A percentile compares a stretch with the other conserved stretches of the same genome.
phyloP scores from a whole-genome alignment of 2,888 invertebrate species.

The Drosophila mercatorum region DNA sequence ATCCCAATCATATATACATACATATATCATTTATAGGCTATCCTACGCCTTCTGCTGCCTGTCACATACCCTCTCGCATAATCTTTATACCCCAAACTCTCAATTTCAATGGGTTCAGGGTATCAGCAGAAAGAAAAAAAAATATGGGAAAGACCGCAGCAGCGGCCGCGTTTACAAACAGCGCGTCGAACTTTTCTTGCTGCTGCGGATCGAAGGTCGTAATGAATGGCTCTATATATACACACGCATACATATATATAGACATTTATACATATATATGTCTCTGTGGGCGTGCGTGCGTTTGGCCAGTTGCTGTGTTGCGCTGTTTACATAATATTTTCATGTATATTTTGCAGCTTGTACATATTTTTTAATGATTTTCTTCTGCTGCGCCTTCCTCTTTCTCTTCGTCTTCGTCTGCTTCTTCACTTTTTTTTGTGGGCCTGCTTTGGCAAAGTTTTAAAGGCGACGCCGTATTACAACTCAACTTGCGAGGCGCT shows the following conservation, averaged over 20 bases:
- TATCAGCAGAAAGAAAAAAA: constrained; percentile 4
- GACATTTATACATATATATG: neutral
- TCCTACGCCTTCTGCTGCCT: neutral
- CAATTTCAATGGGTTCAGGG: neutral
- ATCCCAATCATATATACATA: neutral
- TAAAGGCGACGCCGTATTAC: constrained; percentile 63
- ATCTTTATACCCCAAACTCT: neutral
- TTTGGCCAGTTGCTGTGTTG: neutral
- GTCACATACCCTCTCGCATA: neutral
- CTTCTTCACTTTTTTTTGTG: neutral
- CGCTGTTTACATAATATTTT: constrained; percentile 68
- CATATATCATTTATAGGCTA: neutral
- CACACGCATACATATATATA: no score
- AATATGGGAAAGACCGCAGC: constrained; percentile 50
- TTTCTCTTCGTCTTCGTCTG: neutral
- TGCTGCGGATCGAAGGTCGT: constrained; percentile 51
- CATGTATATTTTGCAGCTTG: constrained; percentile 68
- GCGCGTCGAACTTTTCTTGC: constrained; percentile 46
- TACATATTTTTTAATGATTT: constrained; percentile 69
- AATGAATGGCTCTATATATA: constrained; percentile 51
- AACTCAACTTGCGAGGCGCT: constrained; percentile 51
- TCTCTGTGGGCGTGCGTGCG: neutral
- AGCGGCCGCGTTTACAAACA: constrained; percentile 49
- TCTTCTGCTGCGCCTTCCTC: constrained; percentile 2
- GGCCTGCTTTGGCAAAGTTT: constrained; percentile 48